Conservation (phyloP, 2,113 vertebrate genomes). For the Butastur rufipennis region DNA sequence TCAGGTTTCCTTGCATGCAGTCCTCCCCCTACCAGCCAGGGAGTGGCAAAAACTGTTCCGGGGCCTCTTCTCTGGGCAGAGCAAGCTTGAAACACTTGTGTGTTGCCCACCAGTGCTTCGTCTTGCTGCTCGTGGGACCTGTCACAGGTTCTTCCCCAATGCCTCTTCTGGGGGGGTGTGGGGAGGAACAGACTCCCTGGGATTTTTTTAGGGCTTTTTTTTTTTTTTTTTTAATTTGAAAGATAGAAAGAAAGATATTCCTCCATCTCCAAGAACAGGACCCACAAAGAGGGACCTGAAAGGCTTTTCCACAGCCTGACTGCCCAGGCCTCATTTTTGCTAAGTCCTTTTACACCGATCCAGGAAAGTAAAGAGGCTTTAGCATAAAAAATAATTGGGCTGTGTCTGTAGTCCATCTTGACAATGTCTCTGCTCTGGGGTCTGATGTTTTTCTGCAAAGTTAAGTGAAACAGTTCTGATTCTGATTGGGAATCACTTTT, state of each 20-base stretch:
- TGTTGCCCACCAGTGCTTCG: not conserved
- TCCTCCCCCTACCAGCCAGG: not conserved
- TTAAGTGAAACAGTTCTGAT: not conserved
- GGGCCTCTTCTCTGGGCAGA: not conserved
- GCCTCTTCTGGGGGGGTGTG: not conserved
- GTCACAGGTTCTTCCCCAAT: not conserved
- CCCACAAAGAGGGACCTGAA: not conserved
- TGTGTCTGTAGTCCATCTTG: not conserved
- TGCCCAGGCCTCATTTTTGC: not conserved
- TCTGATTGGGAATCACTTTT: not conserved
- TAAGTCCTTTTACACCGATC: not conserved
- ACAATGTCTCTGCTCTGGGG: fast-evolving
- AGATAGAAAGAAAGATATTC: not conserved
- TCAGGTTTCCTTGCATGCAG: not conserved
- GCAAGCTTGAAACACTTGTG: not conserved
- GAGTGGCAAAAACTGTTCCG: not conserved
- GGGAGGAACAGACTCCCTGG: not conserved
- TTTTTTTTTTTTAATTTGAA: not conserved
- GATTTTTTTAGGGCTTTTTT: not conserved
- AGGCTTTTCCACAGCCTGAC: not conserved
- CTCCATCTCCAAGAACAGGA: not conserved
- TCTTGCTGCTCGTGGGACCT: not conserved
- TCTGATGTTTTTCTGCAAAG: not conserved
- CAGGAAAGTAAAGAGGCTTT: not conserved
- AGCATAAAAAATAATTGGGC: not conserved